These are phyloP conservation scores for Galemys pyrenaicus DNA, from an alignment of 2,113 vertebrate genomes.

Conservation along the genomic window DNA sequence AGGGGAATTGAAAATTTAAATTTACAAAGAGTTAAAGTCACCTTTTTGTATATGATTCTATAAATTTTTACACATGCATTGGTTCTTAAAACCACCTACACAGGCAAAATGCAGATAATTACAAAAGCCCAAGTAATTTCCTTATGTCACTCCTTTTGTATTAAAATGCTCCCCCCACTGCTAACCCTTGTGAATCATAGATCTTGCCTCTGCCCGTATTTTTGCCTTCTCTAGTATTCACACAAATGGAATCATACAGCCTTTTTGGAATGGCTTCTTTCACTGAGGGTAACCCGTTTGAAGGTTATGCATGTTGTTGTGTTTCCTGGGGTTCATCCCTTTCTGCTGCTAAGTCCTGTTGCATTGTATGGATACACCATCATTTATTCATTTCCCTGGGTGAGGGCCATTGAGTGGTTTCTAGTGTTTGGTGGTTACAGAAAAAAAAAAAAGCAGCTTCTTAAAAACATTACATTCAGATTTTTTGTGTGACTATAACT, in stretches of 20 bases:
- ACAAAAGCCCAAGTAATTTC: background rate
- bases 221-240: background rate
- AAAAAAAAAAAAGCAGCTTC: background rate
- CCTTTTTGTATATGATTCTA: background rate
- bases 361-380: background rate
- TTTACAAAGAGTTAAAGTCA: background rate
- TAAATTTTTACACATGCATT: background rate
- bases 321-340: background rate
- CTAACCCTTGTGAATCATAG: background rate
- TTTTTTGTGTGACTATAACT: background rate
- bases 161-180: background rate
- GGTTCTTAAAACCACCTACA: background rate
- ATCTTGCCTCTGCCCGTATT: background rate
- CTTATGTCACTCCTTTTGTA: background rate
- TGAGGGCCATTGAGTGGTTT: background rate
- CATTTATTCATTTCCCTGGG: background rate
- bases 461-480: background rate
- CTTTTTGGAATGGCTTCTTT: background rate
- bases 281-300: fast-evolving
- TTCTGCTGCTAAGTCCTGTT: background rate
- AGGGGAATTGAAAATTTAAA: background rate
- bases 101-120: background rate
- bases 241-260: background rate
- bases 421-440: background rate
- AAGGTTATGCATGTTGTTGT: background rate